Conservation (phyloP, 2,113 vertebrate species). For the Halcyon senegalensis region DNA sequence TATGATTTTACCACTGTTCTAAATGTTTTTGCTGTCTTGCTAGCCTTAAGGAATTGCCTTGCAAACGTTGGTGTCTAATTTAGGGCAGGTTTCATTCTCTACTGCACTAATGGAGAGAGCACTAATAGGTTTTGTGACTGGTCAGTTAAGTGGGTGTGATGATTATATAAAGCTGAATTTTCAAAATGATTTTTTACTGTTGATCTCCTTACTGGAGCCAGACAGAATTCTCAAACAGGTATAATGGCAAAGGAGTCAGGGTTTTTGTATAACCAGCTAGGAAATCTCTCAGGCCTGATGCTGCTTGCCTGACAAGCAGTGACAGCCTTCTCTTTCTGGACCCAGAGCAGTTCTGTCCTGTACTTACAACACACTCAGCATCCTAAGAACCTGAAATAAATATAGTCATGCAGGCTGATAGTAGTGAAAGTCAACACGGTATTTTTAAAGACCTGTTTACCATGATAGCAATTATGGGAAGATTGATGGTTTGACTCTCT, state of each 20-base stretch:
- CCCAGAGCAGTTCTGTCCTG: neutral
- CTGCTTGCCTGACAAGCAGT: neutral
- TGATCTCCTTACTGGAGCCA: neutral
- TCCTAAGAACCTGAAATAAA: neutral
- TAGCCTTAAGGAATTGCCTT: neutral
- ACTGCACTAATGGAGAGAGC: neutral
- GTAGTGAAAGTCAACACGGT: neutral
- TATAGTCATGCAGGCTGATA: neutral
- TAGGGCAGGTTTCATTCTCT: neutral
- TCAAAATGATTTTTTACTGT: neutral
- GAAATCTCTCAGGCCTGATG: neutral
- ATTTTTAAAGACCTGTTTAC: conserved; percentile 36
- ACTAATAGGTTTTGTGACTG: neutral
- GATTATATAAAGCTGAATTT: neutral
- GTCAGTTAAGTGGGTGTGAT: neutral
- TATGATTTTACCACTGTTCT: neutral
- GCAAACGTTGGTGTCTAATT: neutral
- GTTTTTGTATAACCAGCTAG: neutral
- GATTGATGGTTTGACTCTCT: conserved; percentile 30
- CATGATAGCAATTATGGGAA: neutral
- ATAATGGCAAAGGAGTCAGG: neutral
- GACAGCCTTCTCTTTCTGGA: neutral
- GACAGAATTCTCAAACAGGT: neutral
- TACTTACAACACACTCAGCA: neutral
- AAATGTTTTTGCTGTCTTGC: neutral